phyloP scores from a whole-genome alignment of 2,888 invertebrate genomes.

The Zygothrica quintamaculata region DNA sequence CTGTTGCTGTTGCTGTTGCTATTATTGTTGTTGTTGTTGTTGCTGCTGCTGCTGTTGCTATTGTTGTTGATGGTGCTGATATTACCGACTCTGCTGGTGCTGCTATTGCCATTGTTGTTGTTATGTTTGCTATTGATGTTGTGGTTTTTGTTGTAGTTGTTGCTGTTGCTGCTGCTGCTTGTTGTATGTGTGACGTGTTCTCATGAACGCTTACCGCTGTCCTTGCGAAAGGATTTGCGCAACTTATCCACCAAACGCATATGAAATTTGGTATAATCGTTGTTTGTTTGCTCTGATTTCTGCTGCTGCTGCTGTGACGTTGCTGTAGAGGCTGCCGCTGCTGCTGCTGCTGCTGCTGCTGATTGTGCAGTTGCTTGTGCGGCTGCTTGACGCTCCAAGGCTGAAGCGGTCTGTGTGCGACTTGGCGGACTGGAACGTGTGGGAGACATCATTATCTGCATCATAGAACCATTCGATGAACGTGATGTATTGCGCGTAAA shows the following conservation, averaged over 20 bases:
- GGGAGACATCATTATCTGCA: slow-evolving; percentile 85
- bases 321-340: slow-evolving; percentile 35
- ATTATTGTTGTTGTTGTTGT: slow-evolving; percentile 11
- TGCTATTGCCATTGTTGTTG: slow-evolving; percentile 28
- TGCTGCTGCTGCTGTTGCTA: slow-evolving; percentile 19
- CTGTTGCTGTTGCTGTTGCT: slow-evolving; percentile 13
- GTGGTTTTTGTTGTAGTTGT: slow-evolving; percentile 28
- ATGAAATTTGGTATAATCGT: slow-evolving; percentile 90
- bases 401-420: slow-evolving; percentile 83
- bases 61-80: slow-evolving; percentile 14
- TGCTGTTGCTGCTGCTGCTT: slow-evolving; percentile 49
- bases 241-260: slow-evolving; percentile 89
- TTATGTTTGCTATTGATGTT: slow-evolving; percentile 44
- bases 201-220: slow-evolving; percentile 83
- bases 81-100: slow-evolving; percentile 9
- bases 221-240: slow-evolving; percentile 87
- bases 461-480: slow-evolving; percentile 86
- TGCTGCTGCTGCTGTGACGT: slow-evolving; percentile 61
- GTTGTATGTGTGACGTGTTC: slow-evolving; percentile 54
- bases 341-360: slow-evolving; percentile 64
- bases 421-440: slow-evolving; percentile 87
- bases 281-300: slow-evolving; percentile 82
- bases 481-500: slow-evolving; percentile 87
- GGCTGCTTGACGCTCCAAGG: slow-evolving; percentile 65
- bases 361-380: slow-evolving; percentile 50